Base-by-base conservation (phyloP, 2,888 invertebrate genomes). In the Pseudanteris insignis region DNA sequence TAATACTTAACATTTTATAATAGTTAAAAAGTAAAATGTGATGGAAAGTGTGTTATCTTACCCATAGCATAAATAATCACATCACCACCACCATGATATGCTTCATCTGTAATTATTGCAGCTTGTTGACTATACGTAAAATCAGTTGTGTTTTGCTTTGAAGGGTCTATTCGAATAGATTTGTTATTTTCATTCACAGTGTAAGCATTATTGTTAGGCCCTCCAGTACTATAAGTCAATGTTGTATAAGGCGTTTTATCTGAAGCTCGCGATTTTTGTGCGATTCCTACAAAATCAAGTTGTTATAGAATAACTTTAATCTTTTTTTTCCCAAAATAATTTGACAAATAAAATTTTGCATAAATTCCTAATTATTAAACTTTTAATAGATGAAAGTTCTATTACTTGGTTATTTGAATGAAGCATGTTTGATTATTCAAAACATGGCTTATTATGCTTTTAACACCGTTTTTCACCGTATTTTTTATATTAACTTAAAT, bases 61-160 rank as follows among this genome's bases (percentile, higher is more conserved):
- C 91, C 92, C 79, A 82, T 84, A 15, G 94, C 94, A 80, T 92
- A 94, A 43, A 95, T 85, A 1, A 87, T 83, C 0, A 95, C 94
- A 78, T 96, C 95, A 10, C 91, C 90, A 0, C 93, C 93, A 0
- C 91, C 89, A 67, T 94, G 93, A 24, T 86, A 84, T 70, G 89
- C 91, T 75, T 92, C 91, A 65, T 88, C 85, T 2, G 87, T 84
- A 63, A 85, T 83, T 24, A 91, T 85, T 0, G 85, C 86, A 0
- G 91, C 88, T 65, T 89, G 88, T 73, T 91, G 91, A 18, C 86
- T 85, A 71, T 91, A 92, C 26, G 85, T 83, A 72, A 85, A 89
- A 58, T 84, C 83, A 9, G 82, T 83, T 0, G 87, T 89, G 53
- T 91, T 83, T 8, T 55, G 33, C 1, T 70, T 68, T 0, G 81